Evolutionary conservation across 2,888 invertebrate genomes (phyloP), one percentile per base, ranked within the genome.

Genomic region (Lapara coniferarum): DNA sequence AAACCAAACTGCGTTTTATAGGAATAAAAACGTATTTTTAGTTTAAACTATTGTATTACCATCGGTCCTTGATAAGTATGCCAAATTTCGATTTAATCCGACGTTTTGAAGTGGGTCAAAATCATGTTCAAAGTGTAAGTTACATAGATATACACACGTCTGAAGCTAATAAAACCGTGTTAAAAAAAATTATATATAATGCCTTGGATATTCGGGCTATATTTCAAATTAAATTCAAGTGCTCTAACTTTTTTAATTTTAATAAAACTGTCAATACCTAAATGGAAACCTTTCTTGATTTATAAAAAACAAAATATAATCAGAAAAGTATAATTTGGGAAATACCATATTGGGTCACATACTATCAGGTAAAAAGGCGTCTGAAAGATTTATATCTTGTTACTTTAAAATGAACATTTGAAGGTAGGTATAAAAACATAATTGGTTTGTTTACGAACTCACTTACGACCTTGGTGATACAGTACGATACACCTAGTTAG

Each of bases 281-380:
- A 37, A 37, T 37, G 37, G 37, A 2, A 2, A 25, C 2, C 37
- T 37, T 37, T 5, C 37, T 37, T 37, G 37, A 37, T 37, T 37
- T 37, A 8, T 37, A 8, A 37, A 37, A 37, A 37, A 37, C 6
- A 37, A 5, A 0, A 0, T 8, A 37, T 37, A 2, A 37, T 7
- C 1, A 37, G 37, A 37, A 37, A 2, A 7, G 2, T 4, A 56
- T 13, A 13, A 56, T 25, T 10, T 12, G 30, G 30, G 14, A 14
- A 58, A 37, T 7, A 30, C 25, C 30, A 79, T 78, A 80, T 59
- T 59, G 14, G 44, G 44, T 59, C 30, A 44, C 19, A 63, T 13
- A 13, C 16, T 46, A 63, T 49, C 49, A 63, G 63, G 49, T 49
- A 75, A 74, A 73, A 58, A 71, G 74, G 74, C 49, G 44, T 71